Base-by-base conservation (phyloP, 35 echinoderm and acorn worm genomes). In the Ptychodera flava region DNA sequence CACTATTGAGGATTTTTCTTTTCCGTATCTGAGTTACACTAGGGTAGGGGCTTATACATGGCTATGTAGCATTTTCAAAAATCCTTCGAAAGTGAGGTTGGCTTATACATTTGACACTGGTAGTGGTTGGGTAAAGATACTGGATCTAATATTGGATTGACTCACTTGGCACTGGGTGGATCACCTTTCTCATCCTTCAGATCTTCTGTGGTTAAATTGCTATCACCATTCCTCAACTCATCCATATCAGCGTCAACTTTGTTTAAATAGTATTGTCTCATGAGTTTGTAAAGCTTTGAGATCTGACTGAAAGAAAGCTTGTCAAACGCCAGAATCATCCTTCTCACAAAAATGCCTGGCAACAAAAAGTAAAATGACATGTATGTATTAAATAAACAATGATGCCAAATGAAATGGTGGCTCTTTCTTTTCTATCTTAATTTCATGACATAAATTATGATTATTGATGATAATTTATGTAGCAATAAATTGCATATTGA, bases 271-370 rank as follows among this genome's bases (percentile, higher is more conserved):
- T 30, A 84, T 30, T 81, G 32, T 79, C 88, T 36, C 37, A 99
- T 83, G 16, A 38, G 35, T 33, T 79, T 85, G 78, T 94, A 99
- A 14, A 99, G 88, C 32, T 81, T 90, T 38, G 88, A 92, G 0
- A 90, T 88, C 35, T 94, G 87, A 35, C 88, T 90, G 79, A 99
- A 99, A 0, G 92, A 94, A 28, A 99, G 88, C 78, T 99, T 94
- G 79, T 99, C 96, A 76, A 94, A 99, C 15, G 92, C 86, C 1
- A 99, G 81, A 16, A 99, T 86, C 93, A 99, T 99, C 53, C 93
- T 79, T 15, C 93, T 86, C 2, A 99, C 77, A 84, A 99, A 99
- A 79, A 99, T 92, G 35, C 96, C 96, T 99, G 83, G 16, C 29
- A 38, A 12, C 29, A 15, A 33, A 33, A 33, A 83, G 14, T 14